These are phyloP conservation scores for Cryptosula pallasiana DNA, from an alignment of 2,888 invertebrate genomes.

Conservation along the genomic window DNA sequence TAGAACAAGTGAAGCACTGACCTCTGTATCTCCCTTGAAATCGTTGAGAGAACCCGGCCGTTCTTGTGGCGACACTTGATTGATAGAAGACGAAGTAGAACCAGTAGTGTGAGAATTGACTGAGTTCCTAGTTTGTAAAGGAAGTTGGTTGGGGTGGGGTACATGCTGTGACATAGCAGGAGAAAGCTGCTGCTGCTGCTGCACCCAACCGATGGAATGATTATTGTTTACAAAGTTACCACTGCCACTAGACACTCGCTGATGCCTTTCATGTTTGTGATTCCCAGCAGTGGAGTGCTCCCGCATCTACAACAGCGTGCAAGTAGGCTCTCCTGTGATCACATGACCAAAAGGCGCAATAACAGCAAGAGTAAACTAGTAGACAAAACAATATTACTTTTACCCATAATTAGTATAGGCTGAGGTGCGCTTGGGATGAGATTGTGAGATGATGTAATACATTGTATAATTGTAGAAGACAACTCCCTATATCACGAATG, in stretches of 20 bases:
- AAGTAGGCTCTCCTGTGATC: too few species aligned
- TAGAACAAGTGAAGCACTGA: too few species aligned
- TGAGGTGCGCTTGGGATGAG: too few species aligned
- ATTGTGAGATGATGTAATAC: too few species aligned
- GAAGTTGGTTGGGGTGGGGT: neutral
- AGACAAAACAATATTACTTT: too few species aligned
- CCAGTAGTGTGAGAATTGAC: constrained; percentile 21
- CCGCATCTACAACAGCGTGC: neutral
- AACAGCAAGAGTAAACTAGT: too few species aligned
- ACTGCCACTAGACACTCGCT: neutral
- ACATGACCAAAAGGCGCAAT: too few species aligned
- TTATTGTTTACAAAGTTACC: neutral
- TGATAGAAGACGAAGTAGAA: constrained; percentile 12
- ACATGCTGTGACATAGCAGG: constrained; percentile 19
- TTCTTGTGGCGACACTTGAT: constrained; percentile 11
- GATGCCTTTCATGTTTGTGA: constrained; percentile 1
- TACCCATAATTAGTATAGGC: too few species aligned
- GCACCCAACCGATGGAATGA: neutral
- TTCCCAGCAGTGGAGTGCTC: neutral
- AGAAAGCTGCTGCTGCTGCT: neutral
- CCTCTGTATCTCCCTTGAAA: neutral
- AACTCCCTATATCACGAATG: too few species aligned
- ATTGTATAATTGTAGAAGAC: too few species aligned
- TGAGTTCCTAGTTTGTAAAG: constrained; percentile 15
- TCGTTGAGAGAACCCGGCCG: neutral